These are phyloP conservation scores for Halcyon chelicuti DNA, from an alignment of 2,797 vertebrate genomes.

Conservation along the genomic window DNA sequence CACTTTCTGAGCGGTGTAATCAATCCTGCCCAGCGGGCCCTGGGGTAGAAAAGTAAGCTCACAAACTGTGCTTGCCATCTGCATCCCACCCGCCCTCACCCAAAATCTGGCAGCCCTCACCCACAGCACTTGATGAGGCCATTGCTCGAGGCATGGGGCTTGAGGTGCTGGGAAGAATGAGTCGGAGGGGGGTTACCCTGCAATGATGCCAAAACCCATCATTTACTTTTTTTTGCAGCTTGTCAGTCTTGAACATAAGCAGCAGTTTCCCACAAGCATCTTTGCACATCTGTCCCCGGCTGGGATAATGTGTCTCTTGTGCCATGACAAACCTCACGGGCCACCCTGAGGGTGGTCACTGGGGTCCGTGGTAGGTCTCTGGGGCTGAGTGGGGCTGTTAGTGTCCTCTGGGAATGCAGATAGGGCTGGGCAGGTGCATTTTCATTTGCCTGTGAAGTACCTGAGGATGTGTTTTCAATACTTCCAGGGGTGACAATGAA, in stretches of 20 bases:
- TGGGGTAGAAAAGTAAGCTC: not conserved
- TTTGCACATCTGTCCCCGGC: not conserved
- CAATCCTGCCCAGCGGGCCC: constrained; percentile 57
- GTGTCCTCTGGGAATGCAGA: not conserved
- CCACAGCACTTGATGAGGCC: fast-evolving
- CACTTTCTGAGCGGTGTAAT: not conserved
- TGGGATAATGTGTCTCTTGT: not conserved
- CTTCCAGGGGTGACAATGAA: not conserved
- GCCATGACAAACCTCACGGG: fast-evolving
- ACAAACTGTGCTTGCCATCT: constrained; percentile 24
- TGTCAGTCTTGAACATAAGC: no score
- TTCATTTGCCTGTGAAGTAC: not conserved
- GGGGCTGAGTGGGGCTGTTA: not conserved
- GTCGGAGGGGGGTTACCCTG: fast-evolving
- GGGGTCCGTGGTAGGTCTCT: not conserved
- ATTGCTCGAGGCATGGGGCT: fast-evolving
- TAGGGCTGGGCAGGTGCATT: not conserved
- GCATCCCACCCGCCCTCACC: not conserved
- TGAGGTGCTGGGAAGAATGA: not conserved
- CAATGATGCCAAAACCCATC: fast-evolving
- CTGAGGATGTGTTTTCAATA: not conserved
- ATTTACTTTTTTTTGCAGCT: not conserved
- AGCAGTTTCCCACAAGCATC: not conserved
- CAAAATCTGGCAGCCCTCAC: not conserved
- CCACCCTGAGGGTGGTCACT: fast-evolving